Percentiles rank a stretch among this genome's conserved stretches.
phyloP scores from a whole-genome alignment of 2,797 vertebrate species.

The Characodon lateralis region DNA sequence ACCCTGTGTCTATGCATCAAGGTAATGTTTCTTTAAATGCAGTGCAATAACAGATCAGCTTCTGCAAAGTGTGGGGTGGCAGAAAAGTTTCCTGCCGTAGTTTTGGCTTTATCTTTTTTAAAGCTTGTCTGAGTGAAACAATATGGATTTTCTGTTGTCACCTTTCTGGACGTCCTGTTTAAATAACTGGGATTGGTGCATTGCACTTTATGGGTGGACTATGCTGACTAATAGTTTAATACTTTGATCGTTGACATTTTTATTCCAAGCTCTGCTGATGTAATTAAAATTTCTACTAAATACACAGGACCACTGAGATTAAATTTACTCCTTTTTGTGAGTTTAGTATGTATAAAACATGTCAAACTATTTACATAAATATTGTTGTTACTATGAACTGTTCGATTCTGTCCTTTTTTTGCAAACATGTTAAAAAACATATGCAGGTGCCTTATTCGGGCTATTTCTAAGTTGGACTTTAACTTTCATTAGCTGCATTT shows the following conservation, averaged over 20 bases:
- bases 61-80: constrained; percentile 15
- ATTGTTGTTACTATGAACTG: constrained; percentile 58
- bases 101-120: constrained; percentile 40
- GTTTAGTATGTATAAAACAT: constrained; percentile 67
- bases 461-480: background rate
- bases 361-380: constrained; percentile 74
- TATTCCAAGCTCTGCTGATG: constrained; percentile 58
- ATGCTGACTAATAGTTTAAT: constrained; percentile 62
- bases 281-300: constrained; percentile 59
- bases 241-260: constrained; percentile 58
- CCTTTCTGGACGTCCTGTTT: constrained; percentile 48
- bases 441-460: background rate
- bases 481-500: constrained; percentile 2
- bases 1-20: constrained; percentile 68
- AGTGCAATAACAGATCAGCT: constrained; percentile 40
- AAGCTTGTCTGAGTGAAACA: constrained; percentile 26
- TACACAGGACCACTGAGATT: constrained; percentile 54
- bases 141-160: constrained; percentile 35
- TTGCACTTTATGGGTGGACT: constrained; percentile 74
- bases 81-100: constrained; percentile 20
- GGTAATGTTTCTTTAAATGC: constrained; percentile 19
- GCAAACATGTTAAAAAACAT: background rate
- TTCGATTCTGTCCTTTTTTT: constrained; percentile 41
- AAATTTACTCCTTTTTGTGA: constrained; percentile 59
- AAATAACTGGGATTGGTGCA: constrained; percentile 57